A percentile compares a stretch with the other conserved stretches of the same genome.
Conservation (phyloP, 2,888 invertebrate species). For the Plutella xylostella region DNA sequence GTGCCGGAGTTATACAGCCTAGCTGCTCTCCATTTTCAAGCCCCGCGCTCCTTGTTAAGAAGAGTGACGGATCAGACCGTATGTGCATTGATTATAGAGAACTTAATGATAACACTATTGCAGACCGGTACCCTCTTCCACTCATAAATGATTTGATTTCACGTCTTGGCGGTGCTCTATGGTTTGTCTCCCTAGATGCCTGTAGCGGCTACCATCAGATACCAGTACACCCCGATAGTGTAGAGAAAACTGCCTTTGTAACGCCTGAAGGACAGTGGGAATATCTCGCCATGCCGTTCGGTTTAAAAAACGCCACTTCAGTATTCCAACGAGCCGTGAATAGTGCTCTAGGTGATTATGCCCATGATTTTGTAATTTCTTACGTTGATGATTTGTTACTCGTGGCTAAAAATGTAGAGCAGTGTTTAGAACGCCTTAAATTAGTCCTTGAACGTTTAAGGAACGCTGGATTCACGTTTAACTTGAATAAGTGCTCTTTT, state of each 20-base stretch:
- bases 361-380: background rate
- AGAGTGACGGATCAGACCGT: background rate
- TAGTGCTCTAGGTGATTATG: background rate
- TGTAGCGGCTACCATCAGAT: background rate
- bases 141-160: background rate
- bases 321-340: background rate
- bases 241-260: background rate
- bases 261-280: background rate
- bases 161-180: background rate
- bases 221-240: background rate
- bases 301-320: background rate
- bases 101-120: background rate
- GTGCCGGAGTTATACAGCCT: background rate
- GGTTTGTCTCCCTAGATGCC: background rate
- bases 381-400: background rate
- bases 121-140: background rate
- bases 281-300: slow-evolving; percentile 1
- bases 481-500: background rate
- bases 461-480: background rate
- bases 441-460: background rate
- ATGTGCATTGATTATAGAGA: background rate
- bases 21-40: background rate
- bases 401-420: background rate
- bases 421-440: background rate
- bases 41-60: background rate